A percentile compares a stretch with the other conserved stretches of the same genome.
Evolutionary conservation across 2,113 vertebrate species (phyloP).

Genomic region (Sarotherodon lohbergeri): DNA sequence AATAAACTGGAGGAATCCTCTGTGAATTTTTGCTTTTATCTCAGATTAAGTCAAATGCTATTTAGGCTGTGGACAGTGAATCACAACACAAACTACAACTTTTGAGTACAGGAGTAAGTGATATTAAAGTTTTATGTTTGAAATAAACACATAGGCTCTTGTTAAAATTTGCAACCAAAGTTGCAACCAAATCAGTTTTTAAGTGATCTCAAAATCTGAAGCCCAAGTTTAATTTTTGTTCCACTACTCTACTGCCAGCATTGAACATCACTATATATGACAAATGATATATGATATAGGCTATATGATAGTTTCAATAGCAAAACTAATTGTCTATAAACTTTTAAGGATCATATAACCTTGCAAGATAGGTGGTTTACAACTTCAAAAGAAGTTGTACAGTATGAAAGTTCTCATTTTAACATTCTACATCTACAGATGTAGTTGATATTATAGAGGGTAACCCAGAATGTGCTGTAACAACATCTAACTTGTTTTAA

Average conservation of each 20-base stretch:
- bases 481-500: background rate
- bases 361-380: background rate
- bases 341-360: background rate
- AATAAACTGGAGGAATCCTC: background rate
- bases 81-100: background rate
- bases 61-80: background rate
- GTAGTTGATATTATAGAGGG: background rate
- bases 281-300: background rate
- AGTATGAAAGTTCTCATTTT: no score
- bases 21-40: background rate
- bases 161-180: background rate
- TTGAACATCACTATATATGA: background rate
- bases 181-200: background rate
- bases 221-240: background rate
- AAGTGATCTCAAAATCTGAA: background rate
- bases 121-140: background rate
- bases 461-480: background rate
- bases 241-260: background rate
- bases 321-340: background rate
- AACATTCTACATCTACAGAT: background rate
- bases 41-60: background rate
- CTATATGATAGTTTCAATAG: background rate
- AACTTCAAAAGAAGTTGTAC: background rate
- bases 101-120: background rate
- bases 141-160: background rate